Evolutionary conservation across 2,797 vertebrate species (phyloP), one percentile per base, ranked within the genome.

Genomic region (Lepus oiostolus): DNA sequence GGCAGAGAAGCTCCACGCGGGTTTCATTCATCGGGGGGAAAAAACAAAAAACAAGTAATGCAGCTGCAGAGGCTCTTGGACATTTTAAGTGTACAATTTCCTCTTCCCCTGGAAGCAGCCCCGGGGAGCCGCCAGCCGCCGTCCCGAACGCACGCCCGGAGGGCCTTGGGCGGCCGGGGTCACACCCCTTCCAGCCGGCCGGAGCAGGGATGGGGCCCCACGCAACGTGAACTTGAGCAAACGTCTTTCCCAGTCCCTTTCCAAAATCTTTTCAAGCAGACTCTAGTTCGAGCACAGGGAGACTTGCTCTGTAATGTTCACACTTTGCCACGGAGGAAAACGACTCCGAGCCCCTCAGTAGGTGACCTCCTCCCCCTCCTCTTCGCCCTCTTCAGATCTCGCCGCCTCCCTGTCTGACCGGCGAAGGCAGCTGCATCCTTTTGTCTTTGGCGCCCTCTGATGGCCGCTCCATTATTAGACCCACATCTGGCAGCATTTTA

Each of bases 401-500:
- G 58, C 67, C 63, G 88, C 87, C 89, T 95, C 74, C 42, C 81
- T 47, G 42, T 47, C 42, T 8, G 42, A 47, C 42, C 42, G 8
- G 42, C 42, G 42, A 47, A 47, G 42, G 42, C 42, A 47, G 42
- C 42, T 47, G 42, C 85, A 97, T 97, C 86, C 52, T 88, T 96
- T 93, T 97, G 97, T 93, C 93, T 97, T 95, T 97, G 97, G 95
- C 94, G 96, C 96, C 97, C 97, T 97, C 98, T 96, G 82, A 89
- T 96, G 97, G 93, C 70, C 28, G 76, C 35, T 93, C 90, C 4
- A 21, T 93, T 79, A 94, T 28, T 89, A 87, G 42, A 54, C 11
- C 52, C 28, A 58, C 67, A 50, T 21, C 63, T 68, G 32, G 4
- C 30, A 22, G 26, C 13, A 0, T 63, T 47, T 70, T 13, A 7